Conservation (phyloP, 2,888 invertebrate genomes). For the Diloba caeruleocephala region DNA sequence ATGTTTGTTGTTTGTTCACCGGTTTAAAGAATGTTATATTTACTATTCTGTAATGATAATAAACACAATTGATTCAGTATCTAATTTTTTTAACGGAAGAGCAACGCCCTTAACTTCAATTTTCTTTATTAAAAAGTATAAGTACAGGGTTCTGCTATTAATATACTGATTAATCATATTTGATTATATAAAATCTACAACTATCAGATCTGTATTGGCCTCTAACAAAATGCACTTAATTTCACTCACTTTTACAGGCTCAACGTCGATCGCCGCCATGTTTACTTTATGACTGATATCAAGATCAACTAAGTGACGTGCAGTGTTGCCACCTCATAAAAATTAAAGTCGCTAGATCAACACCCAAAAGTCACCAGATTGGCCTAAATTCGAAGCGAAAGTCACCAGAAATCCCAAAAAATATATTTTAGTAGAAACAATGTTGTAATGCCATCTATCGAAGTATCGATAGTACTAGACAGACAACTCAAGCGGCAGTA, state of each 20-base stretch:
- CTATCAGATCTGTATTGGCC: neutral
- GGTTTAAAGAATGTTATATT: slow-evolving; percentile 45
- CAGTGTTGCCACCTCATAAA: too few species aligned
- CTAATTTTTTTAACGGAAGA: slow-evolving; percentile 46
- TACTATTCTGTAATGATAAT: slow-evolving; percentile 45
- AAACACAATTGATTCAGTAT: slow-evolving; percentile 43
- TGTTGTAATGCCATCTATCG: too few species aligned
- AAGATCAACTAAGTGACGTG: too few species aligned
- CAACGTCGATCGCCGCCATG: slow-evolving; percentile 90
- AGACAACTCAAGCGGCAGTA: too few species aligned
- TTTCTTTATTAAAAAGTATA: slow-evolving; percentile 43
- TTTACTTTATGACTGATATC: slow-evolving; percentile 81
- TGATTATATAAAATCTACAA: neutral
- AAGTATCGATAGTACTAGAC: too few species aligned
- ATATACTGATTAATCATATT: slow-evolving; percentile 6
- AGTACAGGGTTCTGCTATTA: neutral
- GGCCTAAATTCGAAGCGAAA: too few species aligned
- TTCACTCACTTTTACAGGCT: slow-evolving; percentile 81
- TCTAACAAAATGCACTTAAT: slow-evolving; percentile 39
- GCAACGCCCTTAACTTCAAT: slow-evolving; percentile 56
- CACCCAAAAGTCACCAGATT: too few species aligned
- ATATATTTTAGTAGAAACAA: too few species aligned
- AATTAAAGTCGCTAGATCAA: too few species aligned
- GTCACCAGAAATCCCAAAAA: too few species aligned
- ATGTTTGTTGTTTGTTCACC: slow-evolving; percentile 39